phyloP scores from a whole-genome alignment of 1,140 invertebrate species.

The Acromyrmex echinatior region DNA sequence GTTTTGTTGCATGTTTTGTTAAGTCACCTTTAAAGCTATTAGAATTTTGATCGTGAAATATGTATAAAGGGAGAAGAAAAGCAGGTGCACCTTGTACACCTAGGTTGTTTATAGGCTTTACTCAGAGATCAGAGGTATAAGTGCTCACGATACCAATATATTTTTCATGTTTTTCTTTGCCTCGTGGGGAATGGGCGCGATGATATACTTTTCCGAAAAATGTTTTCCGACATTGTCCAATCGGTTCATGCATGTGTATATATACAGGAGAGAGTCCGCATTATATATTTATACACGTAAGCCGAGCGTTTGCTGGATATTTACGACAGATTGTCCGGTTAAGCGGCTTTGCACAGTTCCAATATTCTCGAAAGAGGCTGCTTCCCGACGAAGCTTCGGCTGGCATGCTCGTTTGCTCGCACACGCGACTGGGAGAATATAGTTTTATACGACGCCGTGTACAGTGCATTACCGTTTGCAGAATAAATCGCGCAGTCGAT shows the following conservation, averaged over 20 bases:
- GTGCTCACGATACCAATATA: slow-evolving; percentile 37
- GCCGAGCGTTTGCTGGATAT: slow-evolving; percentile 60
- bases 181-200: background rate
- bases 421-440: background rate
- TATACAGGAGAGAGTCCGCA: background rate
- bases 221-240: background rate
- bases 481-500: slow-evolving; percentile 52
- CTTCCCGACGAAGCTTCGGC: background rate
- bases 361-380: slow-evolving; percentile 60
- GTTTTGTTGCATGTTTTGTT: no score
- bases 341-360: slow-evolving; percentile 63
- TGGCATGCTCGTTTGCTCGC: background rate
- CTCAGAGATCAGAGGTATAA: slow-evolving; percentile 1
- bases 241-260: background rate
- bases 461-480: slow-evolving; percentile 27
- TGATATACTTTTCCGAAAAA: slow-evolving; percentile 59
- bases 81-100: background rate
- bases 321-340: slow-evolving; percentile 67
- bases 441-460: slow-evolving; percentile 13
- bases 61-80: background rate
- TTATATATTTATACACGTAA: slow-evolving; percentile 63
- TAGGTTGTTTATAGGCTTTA: slow-evolving; percentile 41
- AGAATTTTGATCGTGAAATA: no score
- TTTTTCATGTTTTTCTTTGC: slow-evolving; percentile 34
- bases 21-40: no score